Base-by-base conservation (phyloP, 2,797 vertebrate species). In the Dallia pectoralis region DNA sequence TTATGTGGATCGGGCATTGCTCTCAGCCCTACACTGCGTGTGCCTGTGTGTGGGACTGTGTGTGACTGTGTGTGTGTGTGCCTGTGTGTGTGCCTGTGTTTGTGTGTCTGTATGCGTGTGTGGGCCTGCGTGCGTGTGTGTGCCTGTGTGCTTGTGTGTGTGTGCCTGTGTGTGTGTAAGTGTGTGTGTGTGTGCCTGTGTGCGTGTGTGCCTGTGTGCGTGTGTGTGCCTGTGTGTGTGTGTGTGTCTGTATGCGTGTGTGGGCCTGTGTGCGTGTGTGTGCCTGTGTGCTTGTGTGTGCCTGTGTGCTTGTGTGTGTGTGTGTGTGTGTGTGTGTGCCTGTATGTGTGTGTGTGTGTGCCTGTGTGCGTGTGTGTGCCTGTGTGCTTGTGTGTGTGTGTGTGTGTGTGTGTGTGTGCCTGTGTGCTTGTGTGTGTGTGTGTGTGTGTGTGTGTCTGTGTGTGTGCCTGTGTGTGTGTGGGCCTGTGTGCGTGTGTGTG, bases 61-160 rank as follows among this genome's bases (percentile, higher is more conserved):
- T 2, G 66, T 3, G 74, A 56, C 61, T 80, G 81, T 74, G 65
- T 81, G 77, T 74, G 82, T 85, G 83, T 91, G 89, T 64, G 11
- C n/a, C n/a, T 48, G 19, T 40, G 49, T 29, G 19, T 2, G 66
- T 3, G 74, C 59, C 61, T 80, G 81, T 74, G 65, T 81, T 76
- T 74, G 82, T 85, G 83, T 91, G 89, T 64, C 5, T 48, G 19
- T 40, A 36, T 29, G 19, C 0, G 66, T 3, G 74, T 62, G 64
- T 80, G 81, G 74, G 65, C 80, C 76, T 74, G 82, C 84, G 83
- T 91, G 89, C n/a, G 77, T 76, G 81, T 85, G 82, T 91, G 89
- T 4, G 76, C 66, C 61, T 79, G 81, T 74, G 66, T 81, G 77
- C 75, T 81, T 64, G 11, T 48, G 19, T 40, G 49, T 29, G 19